A percentile compares a stretch with the other conserved stretches of the same genome.
These are phyloP conservation scores for Heloderma charlesbogerti DNA, from an alignment of 2,113 vertebrate species.

Conservation along the genomic window DNA sequence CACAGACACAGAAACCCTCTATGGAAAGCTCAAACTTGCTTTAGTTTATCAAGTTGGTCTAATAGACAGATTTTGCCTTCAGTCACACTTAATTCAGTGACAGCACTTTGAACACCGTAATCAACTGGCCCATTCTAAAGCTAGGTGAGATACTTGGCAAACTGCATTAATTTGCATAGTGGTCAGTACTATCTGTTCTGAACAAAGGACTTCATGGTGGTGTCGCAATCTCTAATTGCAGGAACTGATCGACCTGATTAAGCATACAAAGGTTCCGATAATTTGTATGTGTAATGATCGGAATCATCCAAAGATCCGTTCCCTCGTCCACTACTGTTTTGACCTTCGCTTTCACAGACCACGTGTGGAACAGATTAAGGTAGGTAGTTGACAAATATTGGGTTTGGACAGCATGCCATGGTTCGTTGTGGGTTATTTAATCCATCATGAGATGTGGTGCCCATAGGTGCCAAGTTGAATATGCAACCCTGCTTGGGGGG, in stretches of 20 bases:
- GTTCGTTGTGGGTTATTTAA: no score
- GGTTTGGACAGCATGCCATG: no score
- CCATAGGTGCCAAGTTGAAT: no score
- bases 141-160: not conserved
- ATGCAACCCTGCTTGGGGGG: no score
- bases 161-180: not conserved
- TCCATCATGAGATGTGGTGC: no score
- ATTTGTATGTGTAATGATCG: constrained; percentile 99
- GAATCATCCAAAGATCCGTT: constrained; percentile 95
- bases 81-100: not conserved
- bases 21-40: not conserved
- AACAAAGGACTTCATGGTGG: not conserved
- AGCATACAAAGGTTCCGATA: constrained; percentile 92
- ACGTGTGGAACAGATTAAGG: constrained; percentile 96
- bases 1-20: not conserved
- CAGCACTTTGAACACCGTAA: not conserved
- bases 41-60: not conserved
- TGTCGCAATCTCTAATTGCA: constrained; percentile 56
- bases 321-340: constrained; percentile 93
- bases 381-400: constrained; percentile 49
- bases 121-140: not conserved
- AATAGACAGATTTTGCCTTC: not conserved
- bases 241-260: constrained; percentile 94
- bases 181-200: not conserved
- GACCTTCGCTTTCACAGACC: constrained; percentile 97